These are phyloP conservation scores for Odontocolon sp. DNA, from an alignment of 2,888 invertebrate species.

Conservation along the genomic window DNA sequence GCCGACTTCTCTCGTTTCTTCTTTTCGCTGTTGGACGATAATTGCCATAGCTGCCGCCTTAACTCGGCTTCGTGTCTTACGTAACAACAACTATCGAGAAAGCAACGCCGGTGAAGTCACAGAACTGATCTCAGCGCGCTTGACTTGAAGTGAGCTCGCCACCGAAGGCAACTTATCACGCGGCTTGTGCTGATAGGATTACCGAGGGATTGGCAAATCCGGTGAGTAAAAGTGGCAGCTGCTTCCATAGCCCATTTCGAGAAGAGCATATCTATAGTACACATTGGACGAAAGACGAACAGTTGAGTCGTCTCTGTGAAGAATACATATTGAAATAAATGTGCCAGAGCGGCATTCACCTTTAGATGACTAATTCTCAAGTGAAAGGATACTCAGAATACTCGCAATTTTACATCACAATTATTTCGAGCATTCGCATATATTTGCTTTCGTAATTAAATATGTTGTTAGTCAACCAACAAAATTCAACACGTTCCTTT, in stretches of 20 bases:
- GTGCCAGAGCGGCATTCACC: too few relatives aligned
- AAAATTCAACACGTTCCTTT: too few relatives aligned
- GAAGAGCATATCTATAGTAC: conserved; percentile 16
- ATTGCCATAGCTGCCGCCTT: conserved; percentile 45
- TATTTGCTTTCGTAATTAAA: too few relatives aligned
- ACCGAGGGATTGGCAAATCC: conserved; percentile 58
- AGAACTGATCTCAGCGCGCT: conserved; percentile 5
- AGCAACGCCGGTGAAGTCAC: conserved; percentile 9
- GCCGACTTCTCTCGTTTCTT: conserved; percentile 31
- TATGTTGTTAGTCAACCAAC: too few relatives aligned
- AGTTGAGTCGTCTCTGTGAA: conserved; percentile 27
- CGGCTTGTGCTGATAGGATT: conserved; percentile 55
- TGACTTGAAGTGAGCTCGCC: conserved; percentile 45
- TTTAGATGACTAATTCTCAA: too few relatives aligned
- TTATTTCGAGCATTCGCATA: too few relatives aligned
- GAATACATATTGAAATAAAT: too few relatives aligned
- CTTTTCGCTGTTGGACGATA: conserved; percentile 44
- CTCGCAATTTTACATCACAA: too few relatives aligned
- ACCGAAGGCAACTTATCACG: conserved; percentile 59
- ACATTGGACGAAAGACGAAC: too few relatives aligned
- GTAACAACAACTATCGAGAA: conserved; percentile 53
- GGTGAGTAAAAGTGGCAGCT: conserved; percentile 60
- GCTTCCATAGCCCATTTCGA: conserved; percentile 49
- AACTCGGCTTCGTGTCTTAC: conserved; percentile 31
- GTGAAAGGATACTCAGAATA: too few relatives aligned